These are phyloP conservation scores for Esox lucius DNA, from an alignment of 2,797 vertebrate genomes.

Conservation along the genomic window DNA sequence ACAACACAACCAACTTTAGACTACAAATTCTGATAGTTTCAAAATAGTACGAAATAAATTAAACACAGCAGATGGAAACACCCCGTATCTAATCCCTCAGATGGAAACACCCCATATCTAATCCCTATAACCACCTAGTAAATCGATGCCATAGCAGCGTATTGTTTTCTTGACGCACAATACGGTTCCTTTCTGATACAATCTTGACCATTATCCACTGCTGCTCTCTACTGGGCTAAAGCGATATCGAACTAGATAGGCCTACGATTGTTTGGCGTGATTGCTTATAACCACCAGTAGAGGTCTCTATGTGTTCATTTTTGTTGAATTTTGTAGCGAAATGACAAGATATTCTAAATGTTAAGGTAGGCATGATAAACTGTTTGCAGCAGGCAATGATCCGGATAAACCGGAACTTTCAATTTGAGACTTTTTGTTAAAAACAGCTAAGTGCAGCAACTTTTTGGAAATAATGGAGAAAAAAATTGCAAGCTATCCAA, in stretches of 20 bases:
- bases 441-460: neutral
- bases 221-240: conserved; percentile 4
- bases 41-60: neutral
- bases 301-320: conserved; percentile 23
- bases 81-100: neutral
- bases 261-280: neutral
- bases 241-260: no score
- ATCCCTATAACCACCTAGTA: neutral
- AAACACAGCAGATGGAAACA: neutral
- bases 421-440: neutral
- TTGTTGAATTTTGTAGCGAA: neutral
- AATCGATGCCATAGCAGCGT: neutral
- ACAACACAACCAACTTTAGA: neutral
- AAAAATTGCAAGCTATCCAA: neutral
- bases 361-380: neutral
- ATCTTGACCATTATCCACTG: neutral
- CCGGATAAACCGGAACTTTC: neutral
- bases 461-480: neutral
- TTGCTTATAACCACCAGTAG: conserved; percentile 40
- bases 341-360: neutral
- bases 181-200: neutral
- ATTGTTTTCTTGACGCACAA: neutral
- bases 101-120: neutral
- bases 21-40: neutral
- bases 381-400: neutral